Base-by-base conservation (phyloP, 2,113 vertebrate species). In the Myocastor coypus region DNA sequence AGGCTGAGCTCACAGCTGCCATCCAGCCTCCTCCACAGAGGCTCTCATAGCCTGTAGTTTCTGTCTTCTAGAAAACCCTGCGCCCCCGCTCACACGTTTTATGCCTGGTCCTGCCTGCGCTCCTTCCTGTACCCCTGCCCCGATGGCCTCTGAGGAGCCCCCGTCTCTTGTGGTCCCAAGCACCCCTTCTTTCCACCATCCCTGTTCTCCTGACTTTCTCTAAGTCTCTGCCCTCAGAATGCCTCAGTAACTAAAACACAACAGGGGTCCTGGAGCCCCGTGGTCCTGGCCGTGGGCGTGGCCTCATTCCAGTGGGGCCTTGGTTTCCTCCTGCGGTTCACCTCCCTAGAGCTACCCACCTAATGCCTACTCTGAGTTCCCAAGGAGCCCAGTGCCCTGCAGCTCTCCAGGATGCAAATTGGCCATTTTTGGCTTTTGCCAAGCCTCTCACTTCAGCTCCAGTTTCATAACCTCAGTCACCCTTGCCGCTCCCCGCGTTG, bases 381-480 rank as follows among this genome's bases (percentile, higher is more conserved):
- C 95, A 93, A 92, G 87, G 92, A 97, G 92, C 46, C 20, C 89
- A 87, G 94, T 80, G 92, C 95, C 97, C 96, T 2, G 61, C 63
- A 95, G 97, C 92, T 83, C 30, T 91, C 89, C 92, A 91, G 92
- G 61, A 96, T 96, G 96, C 97, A 97, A 96, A 97, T 96, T 24
- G 63, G 86, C 87, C 40, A 69, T 87, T 96, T 96, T 96, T 42
- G 71, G 86, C 97, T 97, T 98, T 93, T 98, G 97, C 97, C 97
- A 98, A 88, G 83, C 81, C 92, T 98, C 96, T 98, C 91, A 61
- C 92, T 96, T 96, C 96, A 97, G 96, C 86, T 95, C 94, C 83
- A 96, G 83, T 98, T 98, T 98, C 98, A 98, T 98, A 98, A 98
- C 93, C 91, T 80, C 84, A 10, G 95, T 96, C 92, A 95, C 94